Evolutionary conservation across 2,888 invertebrate species (phyloP).

Genomic region (Agonopterix arenella): DNA sequence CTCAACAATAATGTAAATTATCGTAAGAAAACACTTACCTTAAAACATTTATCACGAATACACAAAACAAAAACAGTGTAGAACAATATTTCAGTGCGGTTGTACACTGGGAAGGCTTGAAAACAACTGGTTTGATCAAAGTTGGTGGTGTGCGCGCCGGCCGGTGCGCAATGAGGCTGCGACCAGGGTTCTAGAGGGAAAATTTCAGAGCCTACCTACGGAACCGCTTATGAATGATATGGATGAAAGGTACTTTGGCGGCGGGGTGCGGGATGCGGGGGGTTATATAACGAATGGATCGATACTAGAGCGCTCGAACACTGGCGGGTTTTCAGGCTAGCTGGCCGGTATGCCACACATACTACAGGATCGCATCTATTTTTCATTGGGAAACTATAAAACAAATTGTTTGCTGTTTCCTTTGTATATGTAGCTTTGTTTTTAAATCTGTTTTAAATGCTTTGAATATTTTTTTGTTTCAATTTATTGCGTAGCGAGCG

Average conservation of each 20-base stretch:
- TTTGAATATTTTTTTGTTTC: too few species aligned
- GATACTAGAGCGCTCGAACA: slow-evolving; percentile 37
- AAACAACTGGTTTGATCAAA: slow-evolving; percentile 49
- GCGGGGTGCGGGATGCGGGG: slow-evolving; percentile 26
- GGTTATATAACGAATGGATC: slow-evolving; percentile 64
- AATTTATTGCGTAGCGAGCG: too few species aligned
- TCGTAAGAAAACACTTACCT: slow-evolving; percentile 35
- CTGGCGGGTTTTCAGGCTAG: slow-evolving; percentile 14
- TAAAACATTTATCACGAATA: slow-evolving; percentile 55
- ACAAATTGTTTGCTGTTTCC: too few species aligned
- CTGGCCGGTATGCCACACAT: background rate
- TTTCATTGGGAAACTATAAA: too few species aligned
- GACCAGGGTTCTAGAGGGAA: slow-evolving; percentile 21
- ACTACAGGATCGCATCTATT: too few species aligned
- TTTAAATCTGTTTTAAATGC: too few species aligned
- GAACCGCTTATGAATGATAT: slow-evolving; percentile 42
- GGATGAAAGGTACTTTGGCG: slow-evolving; percentile 31
- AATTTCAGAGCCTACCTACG: slow-evolving; percentile 14
- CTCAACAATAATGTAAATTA: background rate
- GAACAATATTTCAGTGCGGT: slow-evolving; percentile 24
- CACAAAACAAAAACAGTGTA: slow-evolving; percentile 41
- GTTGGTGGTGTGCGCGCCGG: slow-evolving; percentile 36
- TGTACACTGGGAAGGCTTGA: slow-evolving; percentile 25
- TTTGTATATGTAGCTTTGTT: too few species aligned
- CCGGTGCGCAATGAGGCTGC: slow-evolving; percentile 36